A percentile compares a stretch with the other conserved stretches of the same genome.
Evolutionary conservation across 2,888 invertebrate species (phyloP).

Genomic region (Drosophila buzzatii): DNA sequence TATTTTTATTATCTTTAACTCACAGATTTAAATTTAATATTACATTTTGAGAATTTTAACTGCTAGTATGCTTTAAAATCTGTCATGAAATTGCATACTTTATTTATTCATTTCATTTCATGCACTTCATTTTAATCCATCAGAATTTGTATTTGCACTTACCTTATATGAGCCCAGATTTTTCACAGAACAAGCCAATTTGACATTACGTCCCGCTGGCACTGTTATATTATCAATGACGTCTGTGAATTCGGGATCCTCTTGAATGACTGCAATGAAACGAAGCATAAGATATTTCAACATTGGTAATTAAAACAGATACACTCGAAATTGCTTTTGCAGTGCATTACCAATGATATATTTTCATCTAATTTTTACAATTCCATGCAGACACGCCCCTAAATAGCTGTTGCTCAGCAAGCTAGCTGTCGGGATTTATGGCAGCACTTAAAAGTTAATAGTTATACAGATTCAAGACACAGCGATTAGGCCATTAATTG

Average conservation of each 20-base stretch:
- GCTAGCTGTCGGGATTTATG: conserved; percentile 42
- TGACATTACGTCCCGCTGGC: conserved; percentile 87
- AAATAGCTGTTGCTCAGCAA: conserved; percentile 8
- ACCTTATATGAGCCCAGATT: conserved; percentile 86
- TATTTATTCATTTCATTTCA: too few relatives aligned
- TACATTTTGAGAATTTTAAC: too few relatives aligned
- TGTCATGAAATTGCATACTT: too few relatives aligned
- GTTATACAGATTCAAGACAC: conserved; percentile 28
- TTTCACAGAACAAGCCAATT: conserved; percentile 85
- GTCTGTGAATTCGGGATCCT: conserved; percentile 96
- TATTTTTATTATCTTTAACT: too few relatives aligned
- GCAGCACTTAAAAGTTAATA: conserved; percentile 44
- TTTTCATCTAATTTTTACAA: neutral
- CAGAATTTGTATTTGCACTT: conserved; percentile 41
- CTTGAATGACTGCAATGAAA: conserved; percentile 89
- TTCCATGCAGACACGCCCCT: neutral
- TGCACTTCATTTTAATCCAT: too few relatives aligned
- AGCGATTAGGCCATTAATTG: conserved; percentile 37
- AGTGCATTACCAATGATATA: neutral
- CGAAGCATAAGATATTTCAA: conserved; percentile 34
- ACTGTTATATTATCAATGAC: conserved; percentile 96
- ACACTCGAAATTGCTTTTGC: conserved; percentile 11
- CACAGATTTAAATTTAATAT: too few relatives aligned
- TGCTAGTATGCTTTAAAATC: too few relatives aligned
- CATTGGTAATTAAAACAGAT: conserved; percentile 35